Evolutionary conservation across 2,888 invertebrate species (phyloP).

Genomic region (Pyrrhia umbra): DNA sequence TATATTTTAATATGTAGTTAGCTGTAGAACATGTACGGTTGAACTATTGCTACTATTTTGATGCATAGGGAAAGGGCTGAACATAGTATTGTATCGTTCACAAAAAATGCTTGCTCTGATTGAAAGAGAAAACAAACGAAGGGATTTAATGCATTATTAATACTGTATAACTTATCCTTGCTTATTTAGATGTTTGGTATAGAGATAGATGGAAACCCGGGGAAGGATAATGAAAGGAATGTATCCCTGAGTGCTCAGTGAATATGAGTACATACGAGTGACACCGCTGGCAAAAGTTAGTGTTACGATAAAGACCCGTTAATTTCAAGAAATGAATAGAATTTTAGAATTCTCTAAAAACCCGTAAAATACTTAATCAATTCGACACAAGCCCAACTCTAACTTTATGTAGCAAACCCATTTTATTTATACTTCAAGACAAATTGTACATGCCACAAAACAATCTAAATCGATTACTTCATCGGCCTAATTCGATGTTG

Average conservation of each 20-base stretch:
- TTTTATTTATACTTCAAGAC: slow-evolving; percentile 51
- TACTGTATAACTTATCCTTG: too few relatives aligned
- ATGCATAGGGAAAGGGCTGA: too few relatives aligned
- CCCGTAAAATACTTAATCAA: slow-evolving; percentile 42
- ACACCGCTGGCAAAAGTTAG: not conserved
- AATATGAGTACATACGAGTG: not conserved
- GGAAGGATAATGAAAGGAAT: too few relatives aligned
- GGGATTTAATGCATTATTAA: too few relatives aligned
- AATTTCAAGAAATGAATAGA: too few relatives aligned
- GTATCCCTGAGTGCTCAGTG: too few relatives aligned
- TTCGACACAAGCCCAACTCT: slow-evolving; percentile 40
- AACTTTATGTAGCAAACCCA: slow-evolving; percentile 50
- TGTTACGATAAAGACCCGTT: not conserved
- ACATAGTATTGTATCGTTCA: too few relatives aligned
- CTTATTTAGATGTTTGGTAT: too few relatives aligned
- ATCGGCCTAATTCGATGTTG: slow-evolving; percentile 80
- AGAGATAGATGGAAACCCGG: too few relatives aligned
- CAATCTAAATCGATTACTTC: slow-evolving; percentile 76
- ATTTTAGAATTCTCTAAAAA: slow-evolving; percentile 38
- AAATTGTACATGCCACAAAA: slow-evolving; percentile 55
- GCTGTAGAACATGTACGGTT: not conserved
- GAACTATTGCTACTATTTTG: too few relatives aligned
- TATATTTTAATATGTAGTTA: not conserved
- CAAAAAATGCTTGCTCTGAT: too few relatives aligned
- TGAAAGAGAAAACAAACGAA: too few relatives aligned